Percentiles rank a stretch among this genome's conserved stretches.
phyloP scores from a whole-genome alignment of 2,113 vertebrate species.

The Poecile atricapillus region DNA sequence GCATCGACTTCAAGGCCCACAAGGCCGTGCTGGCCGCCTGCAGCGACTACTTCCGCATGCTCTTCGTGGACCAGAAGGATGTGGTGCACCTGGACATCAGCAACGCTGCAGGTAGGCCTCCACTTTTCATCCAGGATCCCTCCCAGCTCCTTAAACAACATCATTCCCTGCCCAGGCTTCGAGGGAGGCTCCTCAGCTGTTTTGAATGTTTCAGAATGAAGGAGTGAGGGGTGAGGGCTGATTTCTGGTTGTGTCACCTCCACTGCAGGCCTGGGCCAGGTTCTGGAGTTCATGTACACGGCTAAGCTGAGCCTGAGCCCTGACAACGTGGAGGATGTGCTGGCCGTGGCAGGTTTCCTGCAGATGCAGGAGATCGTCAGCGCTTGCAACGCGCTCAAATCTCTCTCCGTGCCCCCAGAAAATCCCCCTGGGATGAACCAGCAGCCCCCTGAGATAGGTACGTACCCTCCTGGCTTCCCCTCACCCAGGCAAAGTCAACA shows the following conservation, averaged over 20 bases:
- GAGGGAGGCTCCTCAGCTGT: not conserved
- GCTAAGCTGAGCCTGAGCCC: slow-evolving; percentile 87
- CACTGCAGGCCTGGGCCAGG: slow-evolving; percentile 86
- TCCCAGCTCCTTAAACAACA: fast-evolving
- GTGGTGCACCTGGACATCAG: slow-evolving; percentile 98
- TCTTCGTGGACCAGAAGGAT: slow-evolving; percentile 95
- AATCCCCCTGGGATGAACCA: not conserved
- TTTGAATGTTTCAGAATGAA: fast-evolving
- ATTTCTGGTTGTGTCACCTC: not conserved
- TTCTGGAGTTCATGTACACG: slow-evolving; percentile 98
- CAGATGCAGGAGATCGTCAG: slow-evolving; percentile 94
- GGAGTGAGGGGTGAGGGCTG: not conserved
- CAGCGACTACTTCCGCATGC: slow-evolving; percentile 93
- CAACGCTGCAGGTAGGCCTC: slow-evolving; percentile 87
- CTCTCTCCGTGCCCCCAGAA: slow-evolving; percentile 59
- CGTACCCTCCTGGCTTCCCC: not conserved
- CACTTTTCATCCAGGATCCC: fast-evolving
- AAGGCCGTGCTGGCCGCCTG: slow-evolving; percentile 94
- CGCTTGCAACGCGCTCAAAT: slow-evolving; percentile 88
- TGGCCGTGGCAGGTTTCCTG: slow-evolving; percentile 91
- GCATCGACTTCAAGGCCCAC: slow-evolving; percentile 95
- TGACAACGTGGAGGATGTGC: slow-evolving; percentile 90
- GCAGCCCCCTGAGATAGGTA: not conserved
- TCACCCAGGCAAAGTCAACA: no score
- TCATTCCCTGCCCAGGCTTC: fast-evolving